These are phyloP conservation scores for Linnaemya tessellans DNA, from an alignment of 2,888 invertebrate genomes.

Conservation along the genomic window DNA sequence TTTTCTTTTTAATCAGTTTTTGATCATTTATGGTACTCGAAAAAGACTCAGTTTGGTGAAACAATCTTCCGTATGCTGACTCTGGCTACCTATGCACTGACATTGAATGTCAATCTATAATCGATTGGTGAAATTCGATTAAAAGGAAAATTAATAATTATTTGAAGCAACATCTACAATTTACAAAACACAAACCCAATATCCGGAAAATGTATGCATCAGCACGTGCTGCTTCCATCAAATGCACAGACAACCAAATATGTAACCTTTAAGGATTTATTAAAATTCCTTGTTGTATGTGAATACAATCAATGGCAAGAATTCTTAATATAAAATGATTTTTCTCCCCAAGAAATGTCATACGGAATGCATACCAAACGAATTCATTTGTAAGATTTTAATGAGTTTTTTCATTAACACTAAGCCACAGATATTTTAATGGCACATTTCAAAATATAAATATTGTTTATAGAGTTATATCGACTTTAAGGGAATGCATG, in stretches of 20 bases:
- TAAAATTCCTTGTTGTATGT: constrained; percentile 1
- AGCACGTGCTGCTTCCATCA: constrained; percentile 53
- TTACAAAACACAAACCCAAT: constrained; percentile 15
- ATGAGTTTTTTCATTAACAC: constrained; percentile 26
- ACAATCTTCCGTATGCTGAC: too few species aligned
- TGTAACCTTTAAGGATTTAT: constrained; percentile 63
- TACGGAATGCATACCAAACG: constrained; percentile 46
- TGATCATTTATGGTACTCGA: too few species aligned
- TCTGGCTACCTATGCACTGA: not conserved
- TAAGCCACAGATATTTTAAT: constrained; percentile 27
- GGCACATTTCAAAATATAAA: constrained; percentile 23
- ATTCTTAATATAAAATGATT: constrained; percentile 32
- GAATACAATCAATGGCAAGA: not conserved
- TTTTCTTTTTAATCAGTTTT: too few species aligned
- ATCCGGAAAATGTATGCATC: constrained; percentile 60
- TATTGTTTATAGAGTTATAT: constrained; percentile 5
- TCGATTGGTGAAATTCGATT: constrained; percentile 40
- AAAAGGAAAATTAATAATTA: constrained; percentile 17
- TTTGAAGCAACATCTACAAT: constrained; percentile 18
- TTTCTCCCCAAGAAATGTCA: constrained; percentile 23
- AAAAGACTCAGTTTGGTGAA: too few species aligned
- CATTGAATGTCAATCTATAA: constrained; percentile 18
- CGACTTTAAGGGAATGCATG: not conserved
- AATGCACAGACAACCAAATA: constrained; percentile 29
- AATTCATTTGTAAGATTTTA: constrained; percentile 52